Base-by-base conservation (phyloP, 2,113 vertebrate genomes). In the Isurus oxyrinchus region DNA sequence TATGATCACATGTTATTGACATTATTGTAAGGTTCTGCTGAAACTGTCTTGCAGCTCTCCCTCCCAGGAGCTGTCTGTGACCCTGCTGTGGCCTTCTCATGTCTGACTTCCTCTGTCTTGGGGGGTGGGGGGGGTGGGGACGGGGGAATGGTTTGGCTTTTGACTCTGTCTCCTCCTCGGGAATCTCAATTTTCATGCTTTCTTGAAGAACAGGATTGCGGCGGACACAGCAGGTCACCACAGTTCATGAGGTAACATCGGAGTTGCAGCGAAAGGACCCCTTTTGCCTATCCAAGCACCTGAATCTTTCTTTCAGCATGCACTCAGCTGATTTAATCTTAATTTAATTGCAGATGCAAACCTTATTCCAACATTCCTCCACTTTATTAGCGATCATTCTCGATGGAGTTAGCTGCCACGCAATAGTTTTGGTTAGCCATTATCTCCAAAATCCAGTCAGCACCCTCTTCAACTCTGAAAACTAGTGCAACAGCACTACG, bases 1-100 rank as follows among this genome's bases (percentile, higher is more conserved):
- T 59, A 61, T 91, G 31, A 91, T 91, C 88, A 61, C 88, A 91
- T 91, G 88, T 91, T 91, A 91, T 91, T 91, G 57, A 91, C 57
- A 91, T 91, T 91, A 91, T 91, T 91, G 88, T n/a, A 91, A 91
- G 25, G 13, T 61, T 91, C 55, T n/a, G 31, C 55, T 91, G 57
- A 40, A 91, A n/a, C 31, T 61, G 57, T 61, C 57, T 91, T 91
- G 88, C 59, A 91, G 59, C 31, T 91, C 31, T 91, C n/a, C 27
- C 88, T 91, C 88, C 57, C 55, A 91, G 55, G 88, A 91, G 55
- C 55, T 91, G 88, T 91, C 57, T n/a, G 55, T 35, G 59, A 91
- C 55, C 88, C 87, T 57, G 87, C 55, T 90, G 87, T 90, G 87
- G 55, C 87, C 88, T 91, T 91, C 57, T 91, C 57, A 61, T 91